Percentiles rank a stretch among this genome's conserved stretches.
Evolutionary conservation across 2,113 vertebrate genomes (phyloP).

Genomic region (Athene cunicularia): DNA sequence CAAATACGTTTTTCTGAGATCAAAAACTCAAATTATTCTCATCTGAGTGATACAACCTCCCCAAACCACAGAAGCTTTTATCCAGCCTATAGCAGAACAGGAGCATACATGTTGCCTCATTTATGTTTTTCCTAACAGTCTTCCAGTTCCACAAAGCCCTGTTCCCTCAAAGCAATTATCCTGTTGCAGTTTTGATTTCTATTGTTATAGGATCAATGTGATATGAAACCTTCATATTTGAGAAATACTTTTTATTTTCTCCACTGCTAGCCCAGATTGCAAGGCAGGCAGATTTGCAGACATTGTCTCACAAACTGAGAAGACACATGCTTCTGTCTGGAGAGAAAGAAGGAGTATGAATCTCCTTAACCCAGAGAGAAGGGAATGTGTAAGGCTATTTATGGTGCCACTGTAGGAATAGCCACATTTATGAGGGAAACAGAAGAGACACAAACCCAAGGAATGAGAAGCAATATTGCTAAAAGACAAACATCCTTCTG

Average conservation of each 20-base stretch:
- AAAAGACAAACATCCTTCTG: not conserved
- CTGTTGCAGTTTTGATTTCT: not conserved
- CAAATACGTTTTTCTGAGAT: not conserved
- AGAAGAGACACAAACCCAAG: not conserved
- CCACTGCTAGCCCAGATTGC: not conserved
- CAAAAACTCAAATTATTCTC: not conserved
- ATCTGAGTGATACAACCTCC: not conserved
- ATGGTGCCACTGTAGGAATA: not conserved
- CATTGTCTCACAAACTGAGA: not conserved
- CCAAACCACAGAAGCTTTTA: not conserved
- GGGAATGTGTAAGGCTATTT: not conserved
- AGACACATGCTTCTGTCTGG: not conserved
- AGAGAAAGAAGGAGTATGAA: not conserved
- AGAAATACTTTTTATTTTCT: slow-evolving; percentile 3
- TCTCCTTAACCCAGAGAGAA: not conserved
- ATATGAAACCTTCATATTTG: not conserved
- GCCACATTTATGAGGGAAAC: not conserved
- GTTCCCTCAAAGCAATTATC: not conserved
- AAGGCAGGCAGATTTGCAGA: not conserved
- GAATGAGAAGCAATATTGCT: not conserved
- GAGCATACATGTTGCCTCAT: not conserved
- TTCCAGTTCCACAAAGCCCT: not conserved
- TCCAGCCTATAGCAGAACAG: not conserved
- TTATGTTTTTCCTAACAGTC: not conserved
- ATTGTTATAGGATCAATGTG: not conserved